Evolutionary conservation across 2,888 invertebrate genomes (phyloP), one percentile per base, ranked within the genome.

Genomic region (Dolichopus griseipennis): DNA sequence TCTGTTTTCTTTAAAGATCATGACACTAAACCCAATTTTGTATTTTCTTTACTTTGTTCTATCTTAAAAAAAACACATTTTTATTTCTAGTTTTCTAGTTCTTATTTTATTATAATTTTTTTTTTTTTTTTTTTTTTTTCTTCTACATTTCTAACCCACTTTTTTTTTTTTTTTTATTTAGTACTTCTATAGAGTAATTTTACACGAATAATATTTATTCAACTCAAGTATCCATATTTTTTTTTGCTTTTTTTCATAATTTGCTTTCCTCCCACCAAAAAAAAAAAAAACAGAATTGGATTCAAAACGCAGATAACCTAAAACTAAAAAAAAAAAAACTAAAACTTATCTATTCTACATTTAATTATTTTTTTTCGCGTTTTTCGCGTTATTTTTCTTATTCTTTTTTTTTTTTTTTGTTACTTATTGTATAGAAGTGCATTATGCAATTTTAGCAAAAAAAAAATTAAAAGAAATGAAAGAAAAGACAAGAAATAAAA

Each of bases 81-180:
- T n/a, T n/a, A n/a, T n/a, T n/a, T n/a, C n/a, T n/a, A n/a, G n/a
- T n/a, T n/a, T n/a, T n/a, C n/a, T n/a, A n/a, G n/a, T n/a, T n/a
- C n/a, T n/a, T n/a, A n/a, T n/a, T n/a, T n/a, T n/a, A n/a, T n/a
- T n/a, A n/a, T n/a, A n/a, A 41, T 12, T 41, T 41, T 41, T 41
- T 41, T 41, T 2, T 41, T 15, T 41, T 15, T 2, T 15, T 52
- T 6, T 52, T 52, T 15, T 52, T 18, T 18, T 52, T 52, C 2
- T 52, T 52, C 52, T 52, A 52, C 52, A 52, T 52, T 52, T 52
- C 52, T 52, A 52, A 52, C 52, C 52, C 52, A 52, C 52, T 52
- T 52, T 52, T 12, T 6, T 52, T 52, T 18, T 52, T 52, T 43
- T 43, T 43, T 43, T 9, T n/a, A n/a, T 9, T 43, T n/a, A n/a